phyloP scores from a whole-genome alignment of 1,140 invertebrate genomes.

The Drosophila repletoides region DNA sequence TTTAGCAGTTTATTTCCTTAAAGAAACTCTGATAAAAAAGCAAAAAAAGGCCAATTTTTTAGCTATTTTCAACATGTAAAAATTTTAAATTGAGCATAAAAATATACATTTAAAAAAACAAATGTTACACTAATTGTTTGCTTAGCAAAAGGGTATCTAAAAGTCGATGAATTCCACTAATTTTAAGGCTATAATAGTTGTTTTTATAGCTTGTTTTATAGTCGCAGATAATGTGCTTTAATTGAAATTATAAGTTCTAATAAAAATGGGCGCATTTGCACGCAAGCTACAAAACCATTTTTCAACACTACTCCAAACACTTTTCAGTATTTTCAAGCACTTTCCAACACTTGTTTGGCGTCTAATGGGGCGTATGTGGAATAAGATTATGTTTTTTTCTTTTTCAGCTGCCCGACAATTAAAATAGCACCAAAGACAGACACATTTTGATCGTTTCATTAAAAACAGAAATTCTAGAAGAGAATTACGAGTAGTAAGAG shows the following conservation, averaged over 20 bases:
- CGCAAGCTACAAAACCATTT: slow-evolving; percentile 31
- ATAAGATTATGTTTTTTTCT: too few species aligned
- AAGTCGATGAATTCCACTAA: too few species aligned
- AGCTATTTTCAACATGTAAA: too few species aligned
- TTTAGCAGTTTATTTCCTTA: too few species aligned
- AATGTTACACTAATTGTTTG: too few species aligned
- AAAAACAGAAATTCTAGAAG: slow-evolving; percentile 29
- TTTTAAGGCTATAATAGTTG: background rate
- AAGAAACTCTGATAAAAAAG: too few species aligned
- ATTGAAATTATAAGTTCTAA: slow-evolving; percentile 60
- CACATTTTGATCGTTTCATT: slow-evolving; percentile 72
- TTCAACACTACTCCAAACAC: background rate
- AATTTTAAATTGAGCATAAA: too few species aligned
- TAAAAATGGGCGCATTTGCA: slow-evolving; percentile 46
- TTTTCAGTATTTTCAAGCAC: background rate
- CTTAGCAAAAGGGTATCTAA: too few species aligned
- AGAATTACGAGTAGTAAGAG: background rate
- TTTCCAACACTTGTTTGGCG: slow-evolving; percentile 1
- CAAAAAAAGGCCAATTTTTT: too few species aligned
- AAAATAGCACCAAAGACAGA: slow-evolving; percentile 51
- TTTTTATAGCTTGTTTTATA: slow-evolving; percentile 33
- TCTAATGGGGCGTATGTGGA: slow-evolving; percentile 49
- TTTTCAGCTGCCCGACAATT: slow-evolving; percentile 44
- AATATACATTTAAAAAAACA: too few species aligned
- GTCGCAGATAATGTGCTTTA: slow-evolving; percentile 35